Conservation (phyloP, 2,113 vertebrate genomes). For the Dissostichus mawsoni region DNA sequence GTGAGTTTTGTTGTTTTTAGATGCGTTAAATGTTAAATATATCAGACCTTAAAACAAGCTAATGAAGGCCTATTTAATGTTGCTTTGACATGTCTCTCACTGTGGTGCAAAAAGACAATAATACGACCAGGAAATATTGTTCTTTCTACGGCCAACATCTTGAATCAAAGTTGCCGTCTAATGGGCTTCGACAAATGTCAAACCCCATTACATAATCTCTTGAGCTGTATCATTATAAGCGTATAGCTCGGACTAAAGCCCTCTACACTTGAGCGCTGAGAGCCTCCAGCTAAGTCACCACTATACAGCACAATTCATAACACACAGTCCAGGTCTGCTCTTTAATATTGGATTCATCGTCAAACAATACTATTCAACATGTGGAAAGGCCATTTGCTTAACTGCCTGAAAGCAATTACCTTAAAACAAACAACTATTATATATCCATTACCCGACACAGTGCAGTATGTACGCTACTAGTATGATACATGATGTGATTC, state of each 20-base stretch:
- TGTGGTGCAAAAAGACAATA: background rate
- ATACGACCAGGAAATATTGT: conserved; percentile 4
- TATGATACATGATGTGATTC: background rate
- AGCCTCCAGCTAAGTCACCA: conserved; percentile 23
- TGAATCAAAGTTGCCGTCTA: conserved; percentile 58
- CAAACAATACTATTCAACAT: background rate
- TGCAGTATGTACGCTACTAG: conserved; percentile 1
- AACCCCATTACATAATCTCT: conserved; percentile 59
- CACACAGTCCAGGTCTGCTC: background rate
- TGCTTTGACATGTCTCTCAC: background rate
- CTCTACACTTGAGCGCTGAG: background rate
- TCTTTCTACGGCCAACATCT: conserved; percentile 38
- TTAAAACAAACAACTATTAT: background rate
- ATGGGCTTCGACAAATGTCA: conserved; percentile 68
- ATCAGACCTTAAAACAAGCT: background rate
- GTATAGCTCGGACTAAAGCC: conserved; percentile 38
- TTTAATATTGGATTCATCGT: conserved; percentile 1
- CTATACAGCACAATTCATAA: background rate
- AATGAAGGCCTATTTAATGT: background rate
- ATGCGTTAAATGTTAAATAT: background rate
- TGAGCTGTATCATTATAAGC: conserved; percentile 55
- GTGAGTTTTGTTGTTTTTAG: background rate
- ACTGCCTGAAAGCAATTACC: background rate
- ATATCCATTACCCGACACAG: background rate
- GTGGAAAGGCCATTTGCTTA: background rate